Conservation (phyloP, 2,113 vertebrate species). For the Steatornis caripensis region DNA sequence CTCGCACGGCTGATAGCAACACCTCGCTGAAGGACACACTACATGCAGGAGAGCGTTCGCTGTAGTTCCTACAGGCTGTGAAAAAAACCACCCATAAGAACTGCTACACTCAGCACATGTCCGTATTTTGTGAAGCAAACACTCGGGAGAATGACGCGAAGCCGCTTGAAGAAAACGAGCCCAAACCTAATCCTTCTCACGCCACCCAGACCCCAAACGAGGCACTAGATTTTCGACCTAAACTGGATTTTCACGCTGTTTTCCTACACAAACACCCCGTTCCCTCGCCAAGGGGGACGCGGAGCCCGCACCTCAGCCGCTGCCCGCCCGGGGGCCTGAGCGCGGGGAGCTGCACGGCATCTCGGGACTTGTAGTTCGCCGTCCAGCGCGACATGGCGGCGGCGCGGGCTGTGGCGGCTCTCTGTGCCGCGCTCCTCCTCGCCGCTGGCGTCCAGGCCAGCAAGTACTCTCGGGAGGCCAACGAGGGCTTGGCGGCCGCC, state of each 20-base stretch:
- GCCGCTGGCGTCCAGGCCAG: conserved; percentile 63
- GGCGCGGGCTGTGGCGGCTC: accelerated
- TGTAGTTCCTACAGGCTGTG: too few relatives aligned
- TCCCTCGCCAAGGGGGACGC: accelerated
- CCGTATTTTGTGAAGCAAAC: background rate
- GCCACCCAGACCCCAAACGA: accelerated
- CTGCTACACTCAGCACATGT: accelerated
- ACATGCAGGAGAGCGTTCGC: accelerated
- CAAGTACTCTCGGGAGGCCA: conserved; percentile 87
- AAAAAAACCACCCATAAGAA: accelerated
- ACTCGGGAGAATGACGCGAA: accelerated
- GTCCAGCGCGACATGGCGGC: background rate
- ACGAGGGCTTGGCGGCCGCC: conserved; percentile 66
- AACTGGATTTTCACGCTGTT: accelerated
- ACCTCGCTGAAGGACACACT: background rate
- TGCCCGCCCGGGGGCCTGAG: too few relatives aligned
- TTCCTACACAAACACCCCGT: accelerated
- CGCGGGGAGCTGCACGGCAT: background rate
- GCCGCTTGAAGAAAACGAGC: background rate
- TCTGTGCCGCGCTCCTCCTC: background rate
- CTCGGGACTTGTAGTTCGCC: conserved; percentile 12
- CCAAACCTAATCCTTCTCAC: accelerated
- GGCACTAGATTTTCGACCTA: accelerated
- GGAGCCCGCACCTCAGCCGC: accelerated
- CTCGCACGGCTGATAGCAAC: background rate